Percentiles rank a stretch among this genome's conserved stretches.
These are phyloP conservation scores for Philantomba maxwellii DNA, from an alignment of 2,113 vertebrate genomes.

Conservation along the genomic window DNA sequence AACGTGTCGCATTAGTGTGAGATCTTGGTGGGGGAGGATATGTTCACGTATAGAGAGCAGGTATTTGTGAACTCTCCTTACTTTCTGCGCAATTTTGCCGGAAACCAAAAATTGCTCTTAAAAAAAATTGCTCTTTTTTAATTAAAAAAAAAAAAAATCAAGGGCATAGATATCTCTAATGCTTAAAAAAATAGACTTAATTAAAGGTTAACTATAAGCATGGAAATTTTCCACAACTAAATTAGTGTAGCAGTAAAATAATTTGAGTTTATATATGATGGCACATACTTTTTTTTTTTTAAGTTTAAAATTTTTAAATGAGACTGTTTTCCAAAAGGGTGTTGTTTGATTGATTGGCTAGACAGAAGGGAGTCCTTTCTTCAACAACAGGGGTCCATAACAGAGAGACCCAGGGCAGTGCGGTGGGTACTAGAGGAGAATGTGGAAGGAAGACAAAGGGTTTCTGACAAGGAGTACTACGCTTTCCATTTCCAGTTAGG, in stretches of 20 bases:
- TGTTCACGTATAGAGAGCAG: not conserved
- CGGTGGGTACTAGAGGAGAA: not conserved
- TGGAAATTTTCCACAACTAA: not conserved
- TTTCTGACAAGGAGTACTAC: not conserved
- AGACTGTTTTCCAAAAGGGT: not conserved
- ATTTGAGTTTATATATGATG: not conserved
- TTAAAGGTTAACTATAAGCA: not conserved
- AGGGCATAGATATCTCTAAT: not conserved
- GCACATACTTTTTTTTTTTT: not conserved
- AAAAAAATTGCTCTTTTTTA: no score
- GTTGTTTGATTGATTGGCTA: not conserved
- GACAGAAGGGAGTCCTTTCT: not conserved
- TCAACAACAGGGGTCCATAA: not conserved
- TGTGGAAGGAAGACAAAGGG: not conserved
- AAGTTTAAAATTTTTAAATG: not conserved
- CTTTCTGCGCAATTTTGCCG: not conserved
- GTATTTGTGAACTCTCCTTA: not conserved
- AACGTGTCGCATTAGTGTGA: not conserved
- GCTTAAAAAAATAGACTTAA: not conserved
- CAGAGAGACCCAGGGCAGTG: not conserved
- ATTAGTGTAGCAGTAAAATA: not conserved
- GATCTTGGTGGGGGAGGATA: not conserved
- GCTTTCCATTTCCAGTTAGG: not conserved
- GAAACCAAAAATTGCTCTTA: not conserved
- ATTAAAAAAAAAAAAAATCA: not conserved